Conservation (phyloP, 92 coral and sea anemone species). For the Zoanthus solanderi region DNA sequence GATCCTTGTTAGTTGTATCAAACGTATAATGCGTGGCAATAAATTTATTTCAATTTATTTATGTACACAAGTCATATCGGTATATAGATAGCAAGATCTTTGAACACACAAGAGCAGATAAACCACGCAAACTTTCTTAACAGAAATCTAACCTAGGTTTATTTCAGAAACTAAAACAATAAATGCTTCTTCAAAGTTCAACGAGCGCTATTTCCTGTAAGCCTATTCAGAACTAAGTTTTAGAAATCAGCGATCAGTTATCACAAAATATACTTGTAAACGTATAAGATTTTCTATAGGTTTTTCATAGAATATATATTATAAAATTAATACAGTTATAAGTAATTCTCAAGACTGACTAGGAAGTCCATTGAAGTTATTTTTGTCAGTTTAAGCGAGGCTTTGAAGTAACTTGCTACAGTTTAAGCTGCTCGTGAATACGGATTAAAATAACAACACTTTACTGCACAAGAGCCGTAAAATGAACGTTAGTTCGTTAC, state of each 20-base stretch:
- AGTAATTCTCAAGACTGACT: neutral
- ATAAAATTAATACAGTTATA: neutral
- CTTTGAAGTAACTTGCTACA: neutral
- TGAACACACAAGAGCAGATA: neutral
- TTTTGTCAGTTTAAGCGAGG: neutral
- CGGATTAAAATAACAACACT: constrained; percentile 31
- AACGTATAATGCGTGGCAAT: neutral
- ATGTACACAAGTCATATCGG: constrained; percentile 13
- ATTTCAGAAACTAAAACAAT: neutral
- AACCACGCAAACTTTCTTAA: neutral
- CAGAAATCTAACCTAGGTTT: neutral
- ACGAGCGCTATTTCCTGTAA: constrained; percentile 32
- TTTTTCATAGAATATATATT: neutral
- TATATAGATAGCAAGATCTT: constrained; percentile 3
- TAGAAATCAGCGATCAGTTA: neutral
- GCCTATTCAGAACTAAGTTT: neutral
- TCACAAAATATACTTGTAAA: neutral
- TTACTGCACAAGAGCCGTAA: constrained; percentile 29
- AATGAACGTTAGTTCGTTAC: neutral
- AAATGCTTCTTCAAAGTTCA: constrained; percentile 12
- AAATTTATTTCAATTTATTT: neutral
- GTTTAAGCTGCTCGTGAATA: constrained; percentile 4
- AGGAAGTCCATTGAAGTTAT: neutral
- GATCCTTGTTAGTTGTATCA: neutral
- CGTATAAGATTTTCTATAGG: neutral